Conservation (phyloP, 2,113 vertebrate genomes). For the Peromyscus leucopus region DNA sequence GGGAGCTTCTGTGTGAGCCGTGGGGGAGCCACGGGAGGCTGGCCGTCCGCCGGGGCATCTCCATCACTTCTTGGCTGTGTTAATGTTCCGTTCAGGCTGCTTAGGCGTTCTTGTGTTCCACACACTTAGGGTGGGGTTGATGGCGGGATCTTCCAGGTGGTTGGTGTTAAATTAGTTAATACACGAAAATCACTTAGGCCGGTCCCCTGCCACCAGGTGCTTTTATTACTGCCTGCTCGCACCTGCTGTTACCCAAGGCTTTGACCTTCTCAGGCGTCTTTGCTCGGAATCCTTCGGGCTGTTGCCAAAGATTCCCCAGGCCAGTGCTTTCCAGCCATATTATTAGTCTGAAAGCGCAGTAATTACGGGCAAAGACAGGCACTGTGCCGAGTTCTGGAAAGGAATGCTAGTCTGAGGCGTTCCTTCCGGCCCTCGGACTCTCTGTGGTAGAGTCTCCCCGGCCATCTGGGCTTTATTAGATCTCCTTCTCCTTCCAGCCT, state of each 20-base stretch:
- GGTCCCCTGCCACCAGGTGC: background rate
- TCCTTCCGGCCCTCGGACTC: background rate
- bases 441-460: background rate
- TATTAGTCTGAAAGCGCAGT: background rate
- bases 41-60: background rate
- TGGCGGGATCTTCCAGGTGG: background rate
- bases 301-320: background rate
- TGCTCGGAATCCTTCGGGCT: conserved; percentile 13
- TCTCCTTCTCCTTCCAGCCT: background rate
- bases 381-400: background rate
- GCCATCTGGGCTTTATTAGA: background rate
- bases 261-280: background rate
- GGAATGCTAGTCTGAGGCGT: background rate
- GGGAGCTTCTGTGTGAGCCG: background rate
- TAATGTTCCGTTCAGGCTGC: background rate
- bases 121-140: background rate
- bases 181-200: background rate
- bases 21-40: background rate
- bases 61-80: background rate
- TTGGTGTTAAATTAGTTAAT: background rate
- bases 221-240: background rate
- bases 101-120: background rate
- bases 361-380: background rate
- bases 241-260: conserved; percentile 1
- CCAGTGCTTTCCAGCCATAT: background rate